Base-by-base conservation (phyloP, 2,888 invertebrate genomes). In the Rotaria socialis region DNA sequence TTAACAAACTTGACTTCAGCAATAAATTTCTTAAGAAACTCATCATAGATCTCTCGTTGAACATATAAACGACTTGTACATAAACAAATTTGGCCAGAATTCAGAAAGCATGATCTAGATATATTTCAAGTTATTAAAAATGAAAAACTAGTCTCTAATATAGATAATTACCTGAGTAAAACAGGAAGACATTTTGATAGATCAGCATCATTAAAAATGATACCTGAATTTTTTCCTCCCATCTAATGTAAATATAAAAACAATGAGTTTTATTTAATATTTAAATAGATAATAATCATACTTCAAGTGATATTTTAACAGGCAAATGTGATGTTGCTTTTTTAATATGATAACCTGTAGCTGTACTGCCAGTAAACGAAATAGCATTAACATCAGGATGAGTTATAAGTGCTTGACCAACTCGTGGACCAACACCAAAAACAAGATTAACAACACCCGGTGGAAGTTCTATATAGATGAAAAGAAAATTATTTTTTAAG, bases 1-100 rank as follows among this genome's bases (percentile, higher is more conserved):
- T 16, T 22, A 19, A 67, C 16, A 35, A 16, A 92, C 92, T 89
- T 90, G 11, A 91, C 88, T 87, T 88, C 89, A 67, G 89, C 88
- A 0, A 91, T 89, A 89, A 92, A 92, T 86, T 88, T 89, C 41
- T 90, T 88, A 16, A 92, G 75, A 88, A 93, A 93, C 11, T 89
- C 89, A 2, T 91, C 89, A 88, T 90, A 92, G 50, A 93, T 91
- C 5, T 88, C 88, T 58, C 88, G 88, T 85, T 93, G 92, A 43
- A 93, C 92, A 89, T 90, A 93, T 22, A 93, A 89, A 60, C 93
- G 89, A 88, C 92, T 93, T 2, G 92, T 92, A 88, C 93, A 93
- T 35, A 93, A 90, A 89, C 93, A 93, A 22, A 93, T 91, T 89
- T 93, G 93, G n/a, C 93, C 93, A 88, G 92, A 92, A 88, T 93